Conservation (phyloP, 2,797 vertebrate species). For the Cirrhinus mrigala region DNA sequence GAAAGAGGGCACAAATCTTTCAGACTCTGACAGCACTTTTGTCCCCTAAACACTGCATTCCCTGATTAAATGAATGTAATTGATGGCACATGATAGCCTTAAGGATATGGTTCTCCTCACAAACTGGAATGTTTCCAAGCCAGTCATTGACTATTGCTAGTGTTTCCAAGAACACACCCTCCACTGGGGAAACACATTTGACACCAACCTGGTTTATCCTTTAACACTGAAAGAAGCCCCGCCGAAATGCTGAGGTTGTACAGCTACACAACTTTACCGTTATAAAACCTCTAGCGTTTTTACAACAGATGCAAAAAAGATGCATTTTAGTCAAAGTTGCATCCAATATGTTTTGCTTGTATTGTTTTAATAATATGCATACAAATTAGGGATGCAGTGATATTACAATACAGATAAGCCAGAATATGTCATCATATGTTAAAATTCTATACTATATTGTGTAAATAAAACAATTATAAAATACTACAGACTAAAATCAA, state of each 20-base stretch:
- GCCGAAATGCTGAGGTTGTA: slow-evolving; percentile 44
- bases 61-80: slow-evolving; percentile 71
- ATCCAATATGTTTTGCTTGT: not conserved
- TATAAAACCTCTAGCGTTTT: not conserved
- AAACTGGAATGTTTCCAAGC: slow-evolving; percentile 65
- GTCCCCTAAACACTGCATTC: slow-evolving; percentile 51
- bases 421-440: not conserved
- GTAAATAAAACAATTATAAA: not conserved
- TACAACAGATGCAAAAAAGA: no score
- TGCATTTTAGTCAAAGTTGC: not conserved
- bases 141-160: slow-evolving; percentile 64
- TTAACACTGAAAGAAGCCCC: slow-evolving; percentile 59
- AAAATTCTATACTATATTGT: not conserved
- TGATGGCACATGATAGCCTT: slow-evolving; percentile 67
- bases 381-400: not conserved
- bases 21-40: slow-evolving; percentile 42
- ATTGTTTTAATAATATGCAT: not conserved
- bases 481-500: not conserved
- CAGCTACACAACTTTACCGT: slow-evolving; percentile 16
- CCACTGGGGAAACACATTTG: slow-evolving; percentile 58
- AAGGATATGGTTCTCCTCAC: slow-evolving; percentile 57
- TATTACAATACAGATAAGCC: not conserved
- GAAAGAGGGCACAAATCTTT: slow-evolving; percentile 41
- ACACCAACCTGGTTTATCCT: slow-evolving; percentile 65
- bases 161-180: slow-evolving; percentile 69